Base-by-base conservation (phyloP, 1,140 invertebrate species). In the Drosophila chauvacae region DNA sequence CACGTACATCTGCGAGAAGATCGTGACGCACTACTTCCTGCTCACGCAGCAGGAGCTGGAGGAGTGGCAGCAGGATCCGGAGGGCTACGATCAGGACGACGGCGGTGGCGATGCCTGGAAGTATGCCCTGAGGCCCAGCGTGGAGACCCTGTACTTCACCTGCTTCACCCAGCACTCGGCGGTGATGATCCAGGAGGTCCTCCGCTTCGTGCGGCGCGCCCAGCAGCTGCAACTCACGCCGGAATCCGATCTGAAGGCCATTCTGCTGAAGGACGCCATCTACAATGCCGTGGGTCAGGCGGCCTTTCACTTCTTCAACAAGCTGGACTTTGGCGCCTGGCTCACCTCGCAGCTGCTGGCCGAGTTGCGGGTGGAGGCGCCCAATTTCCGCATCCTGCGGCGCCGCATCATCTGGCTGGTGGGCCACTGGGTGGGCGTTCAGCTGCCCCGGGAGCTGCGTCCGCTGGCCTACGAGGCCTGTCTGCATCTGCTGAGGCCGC, bases 291-390 rank as follows among this genome's bases (percentile, higher is more conserved):
- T 98, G 56, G 97, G 97, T 18, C 93, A 98, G 58, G 96, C 96
- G n/a, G 96, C 97, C 0, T 98, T 97, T 93, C 97, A 98, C 81
- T 94, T 99, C 51, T 98, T 97, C 92, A 97, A 99, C 93, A 96
- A 98, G 95, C 94, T 97, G 18, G 96, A 98, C 93, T 99, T 99
- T 93, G 97, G 99, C 92, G 94, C 96, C 63, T 99, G 98, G 98
- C 97, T 99, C 82, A 95, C 95, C n/a, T 96, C 95, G 35, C 96
- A 96, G 56, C 92, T 99, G 63, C 94, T 96, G 48, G 94, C 95
- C 80, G 98, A 99, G 93, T 91, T 99, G 39, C 95, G 96, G 91
- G 94, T 97, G 10, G 96, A 96, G 91, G 95, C 96, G 77, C 95
- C 95, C 72, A 97, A 98, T 92, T 98, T 97, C 81, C 95, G 96